These are phyloP conservation scores for Lepetodrilus schrolli DNA, from an alignment of 2,888 invertebrate species.

Conservation along the genomic window DNA sequence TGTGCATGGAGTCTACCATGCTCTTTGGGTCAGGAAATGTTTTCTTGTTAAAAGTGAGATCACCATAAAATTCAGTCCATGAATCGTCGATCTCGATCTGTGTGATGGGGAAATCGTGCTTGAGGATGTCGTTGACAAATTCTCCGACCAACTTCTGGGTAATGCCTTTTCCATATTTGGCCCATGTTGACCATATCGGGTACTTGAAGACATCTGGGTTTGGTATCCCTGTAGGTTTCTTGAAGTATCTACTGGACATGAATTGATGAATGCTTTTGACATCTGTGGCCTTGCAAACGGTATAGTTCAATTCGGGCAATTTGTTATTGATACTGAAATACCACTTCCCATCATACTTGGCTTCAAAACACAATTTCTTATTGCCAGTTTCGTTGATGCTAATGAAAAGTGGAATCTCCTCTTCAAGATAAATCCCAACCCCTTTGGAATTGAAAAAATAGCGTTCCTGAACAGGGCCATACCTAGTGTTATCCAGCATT, in stretches of 20 bases:
- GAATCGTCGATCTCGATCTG: constrained; percentile 85
- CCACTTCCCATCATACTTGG: constrained; percentile 51
- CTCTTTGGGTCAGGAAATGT: constrained; percentile 83
- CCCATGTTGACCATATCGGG: constrained; percentile 94
- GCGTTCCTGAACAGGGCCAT: constrained; percentile 74
- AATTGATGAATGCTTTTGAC: constrained; percentile 52
- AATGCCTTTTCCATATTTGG: constrained; percentile 83
- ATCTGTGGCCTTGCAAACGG: constrained; percentile 53
- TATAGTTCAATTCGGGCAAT: constrained; percentile 53
- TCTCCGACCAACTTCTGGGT: constrained; percentile 77
- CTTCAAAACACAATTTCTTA: constrained; percentile 52
- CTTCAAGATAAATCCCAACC: constrained; percentile 81
- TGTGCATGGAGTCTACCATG: constrained; percentile 79
- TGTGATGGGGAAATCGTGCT: constrained; percentile 55
- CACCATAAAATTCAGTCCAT: constrained; percentile 92
- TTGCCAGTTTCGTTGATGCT: constrained; percentile 82
- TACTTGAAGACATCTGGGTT: constrained; percentile 83
- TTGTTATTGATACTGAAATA: constrained; percentile 43
- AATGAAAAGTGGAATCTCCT: constrained; percentile 84
- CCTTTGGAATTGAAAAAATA: constrained; percentile 83
- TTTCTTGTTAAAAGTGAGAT: constrained; percentile 82
- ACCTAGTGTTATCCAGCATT: constrained; percentile 43
- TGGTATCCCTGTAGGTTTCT: constrained; percentile 80
- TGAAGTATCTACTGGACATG: constrained; percentile 79
- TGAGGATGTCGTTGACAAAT: constrained; percentile 61